Percentiles rank a stretch among this genome's conserved stretches.
These are phyloP conservation scores for Sebastes fasciatus DNA, from an alignment of 2,113 vertebrate species.

Conservation along the genomic window DNA sequence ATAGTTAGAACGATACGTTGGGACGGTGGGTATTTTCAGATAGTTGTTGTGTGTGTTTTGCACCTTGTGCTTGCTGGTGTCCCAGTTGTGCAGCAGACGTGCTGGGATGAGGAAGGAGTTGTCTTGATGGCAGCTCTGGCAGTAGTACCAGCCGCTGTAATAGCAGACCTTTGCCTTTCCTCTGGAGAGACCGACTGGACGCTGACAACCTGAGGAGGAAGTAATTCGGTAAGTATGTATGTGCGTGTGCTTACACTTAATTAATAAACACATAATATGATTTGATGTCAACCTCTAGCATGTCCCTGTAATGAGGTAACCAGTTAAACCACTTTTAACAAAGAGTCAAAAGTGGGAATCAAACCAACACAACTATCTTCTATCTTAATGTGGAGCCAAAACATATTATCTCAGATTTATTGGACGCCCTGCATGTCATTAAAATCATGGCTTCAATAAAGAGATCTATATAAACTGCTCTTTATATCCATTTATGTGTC, in stretches of 20 bases:
- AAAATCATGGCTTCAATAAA: background rate
- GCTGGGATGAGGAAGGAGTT: constrained; percentile 97
- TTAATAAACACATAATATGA: background rate
- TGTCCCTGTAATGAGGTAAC: background rate
- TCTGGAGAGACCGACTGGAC: constrained; percentile 90
- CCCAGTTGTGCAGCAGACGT: constrained; percentile 98
- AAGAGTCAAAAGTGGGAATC: background rate
- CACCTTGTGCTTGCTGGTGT: constrained; percentile 97
- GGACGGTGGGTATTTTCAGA: background rate
- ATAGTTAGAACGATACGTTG: background rate
- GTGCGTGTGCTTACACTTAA: background rate
- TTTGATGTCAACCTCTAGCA: background rate
- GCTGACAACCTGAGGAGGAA: constrained; percentile 90
- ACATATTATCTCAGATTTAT: background rate
- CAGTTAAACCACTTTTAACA: background rate
- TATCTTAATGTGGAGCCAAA: background rate
- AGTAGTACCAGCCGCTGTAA: constrained; percentile 99
- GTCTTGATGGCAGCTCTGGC: constrained; percentile 93
- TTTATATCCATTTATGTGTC: background rate
- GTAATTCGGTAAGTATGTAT: background rate
- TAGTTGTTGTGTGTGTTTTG: background rate
- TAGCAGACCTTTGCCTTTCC: constrained; percentile 96
- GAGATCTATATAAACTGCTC: background rate
- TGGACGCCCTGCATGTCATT: background rate
- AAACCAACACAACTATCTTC: background rate